A percentile compares a stretch with the other conserved stretches of the same genome.
phyloP scores from a whole-genome alignment of 2,113 vertebrate species.

The Solea solea region DNA sequence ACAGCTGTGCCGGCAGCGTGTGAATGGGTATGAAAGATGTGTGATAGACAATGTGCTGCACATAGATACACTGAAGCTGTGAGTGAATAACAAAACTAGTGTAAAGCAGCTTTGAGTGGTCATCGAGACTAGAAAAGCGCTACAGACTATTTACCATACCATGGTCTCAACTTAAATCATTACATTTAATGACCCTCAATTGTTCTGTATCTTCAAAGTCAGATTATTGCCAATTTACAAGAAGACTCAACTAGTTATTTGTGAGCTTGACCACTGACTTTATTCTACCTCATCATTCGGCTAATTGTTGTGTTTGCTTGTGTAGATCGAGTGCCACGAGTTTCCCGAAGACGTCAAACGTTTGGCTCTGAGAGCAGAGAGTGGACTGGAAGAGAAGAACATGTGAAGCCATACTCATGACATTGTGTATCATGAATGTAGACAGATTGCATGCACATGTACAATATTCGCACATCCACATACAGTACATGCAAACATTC shows the following conservation, averaged over 20 bases:
- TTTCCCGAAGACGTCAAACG: slow-evolving; percentile 86
- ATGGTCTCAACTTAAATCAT: too few relatives aligned
- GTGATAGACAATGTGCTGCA: too few relatives aligned
- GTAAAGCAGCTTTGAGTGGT: too few relatives aligned
- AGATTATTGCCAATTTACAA: too few relatives aligned
- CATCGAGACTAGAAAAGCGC: too few relatives aligned
- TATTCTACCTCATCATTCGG: not conserved
- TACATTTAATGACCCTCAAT: too few relatives aligned
- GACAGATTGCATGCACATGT: slow-evolving; percentile 55
- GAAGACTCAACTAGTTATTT: too few relatives aligned
- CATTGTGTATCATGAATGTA: slow-evolving; percentile 24
- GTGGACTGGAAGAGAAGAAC: slow-evolving; percentile 77
- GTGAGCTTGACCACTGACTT: not conserved
- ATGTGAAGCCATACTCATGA: slow-evolving; percentile 63
- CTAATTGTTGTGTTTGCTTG: slow-evolving; percentile 11
- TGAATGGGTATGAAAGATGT: too few relatives aligned
- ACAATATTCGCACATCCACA: slow-evolving; percentile 18
- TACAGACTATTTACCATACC: too few relatives aligned
- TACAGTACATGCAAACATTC: slow-evolving; percentile 11
- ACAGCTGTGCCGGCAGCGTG: too few relatives aligned
- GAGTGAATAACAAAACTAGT: too few relatives aligned
- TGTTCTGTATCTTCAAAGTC: not conserved
- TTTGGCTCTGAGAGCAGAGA: slow-evolving; percentile 86
- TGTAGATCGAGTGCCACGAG: slow-evolving; percentile 80
- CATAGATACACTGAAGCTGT: too few relatives aligned